phyloP scores from a whole-genome alignment of 2,113 vertebrate genomes.

The Platycercus adscitus region DNA sequence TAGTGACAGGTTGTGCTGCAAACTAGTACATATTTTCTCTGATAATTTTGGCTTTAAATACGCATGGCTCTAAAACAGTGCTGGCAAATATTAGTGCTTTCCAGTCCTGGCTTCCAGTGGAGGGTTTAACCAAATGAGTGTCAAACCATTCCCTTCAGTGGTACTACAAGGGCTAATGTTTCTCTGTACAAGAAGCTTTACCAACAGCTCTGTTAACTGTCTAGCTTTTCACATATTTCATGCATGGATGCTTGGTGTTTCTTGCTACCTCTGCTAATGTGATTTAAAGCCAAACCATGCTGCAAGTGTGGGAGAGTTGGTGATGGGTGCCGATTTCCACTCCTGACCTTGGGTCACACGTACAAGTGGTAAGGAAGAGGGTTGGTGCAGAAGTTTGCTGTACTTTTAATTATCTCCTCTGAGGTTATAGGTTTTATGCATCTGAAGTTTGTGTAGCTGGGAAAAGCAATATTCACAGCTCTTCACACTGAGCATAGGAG shows the following conservation, averaged over 20 bases:
- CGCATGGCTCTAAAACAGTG: not conserved
- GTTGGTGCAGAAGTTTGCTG: not conserved
- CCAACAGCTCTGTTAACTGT: not conserved
- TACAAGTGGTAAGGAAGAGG: not conserved
- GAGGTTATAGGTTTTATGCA: constrained; percentile 2
- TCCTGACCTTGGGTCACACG: not conserved
- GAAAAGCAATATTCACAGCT: not conserved
- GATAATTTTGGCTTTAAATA: not conserved
- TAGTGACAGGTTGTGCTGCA: not conserved
- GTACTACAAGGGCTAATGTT: not conserved
- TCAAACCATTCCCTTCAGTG: not conserved
- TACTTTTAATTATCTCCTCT: constrained; percentile 11
- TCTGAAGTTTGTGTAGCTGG: not conserved
- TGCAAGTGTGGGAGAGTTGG: not conserved
- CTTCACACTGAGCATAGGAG: not conserved
- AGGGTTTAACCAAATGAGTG: not conserved
- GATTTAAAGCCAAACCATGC: not conserved
- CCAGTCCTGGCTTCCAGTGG: not conserved
- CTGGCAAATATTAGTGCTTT: not conserved
- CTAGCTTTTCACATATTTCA: not conserved
- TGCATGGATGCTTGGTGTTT: not conserved
- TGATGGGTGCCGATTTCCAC: not conserved
- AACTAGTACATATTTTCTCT: not conserved
- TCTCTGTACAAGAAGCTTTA: not conserved
- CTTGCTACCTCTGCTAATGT: not conserved